These are phyloP conservation scores for Rhinichthys klamathensis DNA, from an alignment of 2,113 vertebrate genomes.

Conservation along the genomic window DNA sequence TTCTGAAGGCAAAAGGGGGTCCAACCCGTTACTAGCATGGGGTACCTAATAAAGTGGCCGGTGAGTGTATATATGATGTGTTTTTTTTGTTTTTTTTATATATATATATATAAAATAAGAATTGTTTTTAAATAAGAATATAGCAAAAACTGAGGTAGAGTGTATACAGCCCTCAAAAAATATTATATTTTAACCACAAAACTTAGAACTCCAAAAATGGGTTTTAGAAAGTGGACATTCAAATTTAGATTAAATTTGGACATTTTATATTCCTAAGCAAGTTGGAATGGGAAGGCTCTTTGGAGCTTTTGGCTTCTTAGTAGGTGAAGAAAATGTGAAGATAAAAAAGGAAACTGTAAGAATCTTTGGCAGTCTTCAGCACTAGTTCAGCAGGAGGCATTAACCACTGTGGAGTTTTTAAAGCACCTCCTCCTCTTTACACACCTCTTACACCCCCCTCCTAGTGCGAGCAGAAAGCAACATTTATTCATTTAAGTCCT, in stretches of 20 bases:
- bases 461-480: conserved; percentile 25
- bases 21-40: too few relatives aligned
- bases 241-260: not conserved
- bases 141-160: not conserved
- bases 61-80: too few relatives aligned
- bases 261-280: not conserved
- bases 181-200: not conserved
- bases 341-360: conserved; percentile 12
- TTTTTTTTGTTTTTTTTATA: too few relatives aligned
- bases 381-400: conserved; percentile 34
- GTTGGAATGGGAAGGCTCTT: conserved; percentile 10
- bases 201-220: not conserved
- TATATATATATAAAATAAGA: too few relatives aligned
- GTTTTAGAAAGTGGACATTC: not conserved
- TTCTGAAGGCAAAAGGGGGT: too few relatives aligned
- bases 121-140: too few relatives aligned
- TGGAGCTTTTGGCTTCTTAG: not conserved
- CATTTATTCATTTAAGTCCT: conserved; percentile 28
- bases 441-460: conserved; percentile 31
- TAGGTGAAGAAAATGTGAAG: not conserved
- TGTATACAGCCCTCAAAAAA: not conserved
- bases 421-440: conserved; percentile 33
- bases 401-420: conserved; percentile 33
- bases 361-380: conserved; percentile 29
- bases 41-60: too few relatives aligned